These are phyloP conservation scores for Heterochromis multidens DNA, from an alignment of 2,113 vertebrate species.

Conservation along the genomic window DNA sequence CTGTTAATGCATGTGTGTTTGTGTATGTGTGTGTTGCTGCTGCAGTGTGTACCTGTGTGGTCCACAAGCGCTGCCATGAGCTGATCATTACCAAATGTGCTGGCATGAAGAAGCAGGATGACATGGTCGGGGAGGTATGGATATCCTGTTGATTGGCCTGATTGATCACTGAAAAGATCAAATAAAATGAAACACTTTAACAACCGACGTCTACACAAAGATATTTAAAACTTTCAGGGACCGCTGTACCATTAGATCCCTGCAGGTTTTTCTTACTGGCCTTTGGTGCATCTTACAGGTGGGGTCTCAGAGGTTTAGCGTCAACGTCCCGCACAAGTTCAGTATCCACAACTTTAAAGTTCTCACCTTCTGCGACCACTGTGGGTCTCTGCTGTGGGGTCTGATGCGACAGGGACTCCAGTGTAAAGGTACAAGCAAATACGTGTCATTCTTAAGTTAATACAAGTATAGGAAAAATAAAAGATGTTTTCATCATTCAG, in stretches of 20 bases:
- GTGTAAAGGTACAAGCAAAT: constrained; percentile 85
- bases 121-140: constrained; percentile 87
- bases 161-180: too few species aligned
- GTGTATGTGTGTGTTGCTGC: background rate
- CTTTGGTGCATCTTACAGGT: constrained; percentile 72
- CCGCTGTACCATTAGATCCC: fast-evolving
- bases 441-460: fast-evolving
- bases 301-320: constrained; percentile 94
- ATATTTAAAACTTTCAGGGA: fast-evolving
- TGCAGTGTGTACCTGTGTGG: constrained; percentile 96
- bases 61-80: constrained; percentile 98
- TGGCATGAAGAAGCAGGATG: constrained; percentile 96
- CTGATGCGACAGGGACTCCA: constrained; percentile 96
- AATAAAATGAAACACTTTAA: background rate
- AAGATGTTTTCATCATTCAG: fast-evolving
- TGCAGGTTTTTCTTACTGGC: constrained; percentile 35
- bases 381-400: constrained; percentile 97
- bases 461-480: background rate
- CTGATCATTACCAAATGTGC: constrained; percentile 99
- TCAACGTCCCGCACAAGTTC: constrained; percentile 99
- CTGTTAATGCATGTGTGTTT: fast-evolving
- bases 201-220: fast-evolving
- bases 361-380: constrained; percentile 98
- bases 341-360: constrained; percentile 99
- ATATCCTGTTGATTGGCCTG: too few species aligned